Evolutionary conservation across 2,113 vertebrate genomes (phyloP).

Genomic region (Eubucco bourcierii): DNA sequence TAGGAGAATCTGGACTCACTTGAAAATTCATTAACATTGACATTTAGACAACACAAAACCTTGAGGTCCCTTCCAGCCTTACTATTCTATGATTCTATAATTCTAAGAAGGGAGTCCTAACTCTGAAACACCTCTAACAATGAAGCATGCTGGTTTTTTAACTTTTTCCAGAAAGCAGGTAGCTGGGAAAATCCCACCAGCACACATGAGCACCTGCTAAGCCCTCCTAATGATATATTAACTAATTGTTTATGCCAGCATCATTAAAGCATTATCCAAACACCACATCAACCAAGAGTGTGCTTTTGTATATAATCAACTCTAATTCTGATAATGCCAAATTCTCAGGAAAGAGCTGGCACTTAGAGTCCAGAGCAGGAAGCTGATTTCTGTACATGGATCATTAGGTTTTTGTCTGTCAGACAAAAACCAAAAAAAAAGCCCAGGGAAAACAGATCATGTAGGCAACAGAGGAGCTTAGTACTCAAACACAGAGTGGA

Average conservation of each 20-base stretch:
- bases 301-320: constrained; percentile 6
- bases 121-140: constrained; percentile 2
- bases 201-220: neutral
- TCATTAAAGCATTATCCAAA: constrained; percentile 6
- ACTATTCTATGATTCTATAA: too few species aligned
- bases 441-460: neutral
- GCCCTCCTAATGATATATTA: neutral
- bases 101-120: neutral
- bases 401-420: neutral
- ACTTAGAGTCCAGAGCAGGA: neutral
- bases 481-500: neutral
- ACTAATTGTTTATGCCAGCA: constrained; percentile 32
- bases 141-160: neutral
- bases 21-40: constrained; percentile 76
- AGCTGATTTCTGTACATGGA: neutral
- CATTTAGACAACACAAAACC: constrained; percentile 76
- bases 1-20: constrained; percentile 44
- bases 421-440: neutral
- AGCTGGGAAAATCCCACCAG: constrained; percentile 6
- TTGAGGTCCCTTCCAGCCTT: too few species aligned
- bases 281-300: neutral
- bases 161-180: neutral
- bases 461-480: neutral
- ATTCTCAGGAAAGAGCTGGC: constrained; percentile 18
- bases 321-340: neutral